Conservation (phyloP, 2,797 vertebrate genomes). For the Sebastes paucispinis region DNA sequence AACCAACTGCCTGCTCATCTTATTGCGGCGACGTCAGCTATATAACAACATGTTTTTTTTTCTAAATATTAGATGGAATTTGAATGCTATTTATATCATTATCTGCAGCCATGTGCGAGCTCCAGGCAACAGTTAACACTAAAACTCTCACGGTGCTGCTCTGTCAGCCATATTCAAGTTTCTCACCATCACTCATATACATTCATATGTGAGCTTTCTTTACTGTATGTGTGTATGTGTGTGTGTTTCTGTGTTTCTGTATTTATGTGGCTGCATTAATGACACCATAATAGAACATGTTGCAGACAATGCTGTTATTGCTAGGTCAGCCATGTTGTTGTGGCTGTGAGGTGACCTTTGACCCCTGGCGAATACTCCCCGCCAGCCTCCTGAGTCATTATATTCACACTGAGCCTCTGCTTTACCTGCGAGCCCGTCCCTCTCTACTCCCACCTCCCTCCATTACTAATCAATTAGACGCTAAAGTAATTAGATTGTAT, state of each 20-base stretch:
- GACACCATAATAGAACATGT: conserved; percentile 10
- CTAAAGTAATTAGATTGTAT: conserved; percentile 77
- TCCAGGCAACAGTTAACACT: conserved; percentile 27
- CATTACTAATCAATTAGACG: conserved; percentile 74
- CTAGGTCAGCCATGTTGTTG: conserved; percentile 50
- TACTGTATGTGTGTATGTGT: neutral
- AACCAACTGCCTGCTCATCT: conserved; percentile 20
- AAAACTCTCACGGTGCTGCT: conserved; percentile 22
- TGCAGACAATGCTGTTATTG: conserved; percentile 39
- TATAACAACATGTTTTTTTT: conserved; percentile 1
- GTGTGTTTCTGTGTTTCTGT: neutral
- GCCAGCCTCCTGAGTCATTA: conserved; percentile 37
- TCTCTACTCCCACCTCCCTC: conserved; percentile 53
- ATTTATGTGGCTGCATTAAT: conserved; percentile 39
- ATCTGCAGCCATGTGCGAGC: neutral
- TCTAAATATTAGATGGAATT: conserved; percentile 28
- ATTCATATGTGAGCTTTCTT: conserved; percentile 10
- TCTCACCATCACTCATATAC: conserved; percentile 28
- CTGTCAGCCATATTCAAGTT: conserved; percentile 42
- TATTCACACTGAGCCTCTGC: conserved; percentile 22
- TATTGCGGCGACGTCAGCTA: conserved; percentile 59
- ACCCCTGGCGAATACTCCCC: neutral
- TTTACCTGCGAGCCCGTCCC: conserved; percentile 48
- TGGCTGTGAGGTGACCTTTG: conserved; percentile 32
- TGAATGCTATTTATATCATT: conserved; percentile 47